Evolutionary conservation across 2,113 vertebrate species (phyloP).

Genomic region (Athene noctua): DNA sequence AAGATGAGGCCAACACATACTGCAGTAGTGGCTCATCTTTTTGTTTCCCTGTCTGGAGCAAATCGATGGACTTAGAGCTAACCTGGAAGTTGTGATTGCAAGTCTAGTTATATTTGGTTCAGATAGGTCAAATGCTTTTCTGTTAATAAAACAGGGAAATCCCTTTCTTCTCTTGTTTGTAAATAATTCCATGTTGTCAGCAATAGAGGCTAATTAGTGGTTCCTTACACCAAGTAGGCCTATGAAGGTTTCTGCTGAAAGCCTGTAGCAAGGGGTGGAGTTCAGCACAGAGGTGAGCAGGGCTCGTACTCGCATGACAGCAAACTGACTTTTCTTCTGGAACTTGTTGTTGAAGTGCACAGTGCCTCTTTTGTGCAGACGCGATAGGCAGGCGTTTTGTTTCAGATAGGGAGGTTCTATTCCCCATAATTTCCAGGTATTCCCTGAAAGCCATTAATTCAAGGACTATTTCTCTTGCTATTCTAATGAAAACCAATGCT

Average conservation of each 20-base stretch:
- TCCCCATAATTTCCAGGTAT: background rate
- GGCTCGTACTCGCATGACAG: background rate
- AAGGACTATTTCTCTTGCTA: background rate
- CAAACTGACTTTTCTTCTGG: background rate
- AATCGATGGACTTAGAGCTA: background rate
- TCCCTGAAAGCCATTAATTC: background rate
- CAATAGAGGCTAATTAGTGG: background rate
- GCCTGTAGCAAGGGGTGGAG: fast-evolving
- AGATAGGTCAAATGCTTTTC: conserved; percentile 42
- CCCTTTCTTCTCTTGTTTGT: background rate
- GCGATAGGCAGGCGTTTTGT: background rate
- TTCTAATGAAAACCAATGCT: background rate
- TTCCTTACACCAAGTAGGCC: background rate
- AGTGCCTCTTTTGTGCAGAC: background rate
- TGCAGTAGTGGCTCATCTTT: too few relatives aligned
- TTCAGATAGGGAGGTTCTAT: background rate
- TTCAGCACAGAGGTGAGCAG: background rate
- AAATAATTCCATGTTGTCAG: background rate
- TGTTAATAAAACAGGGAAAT: conserved; percentile 23
- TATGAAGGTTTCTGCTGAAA: background rate
- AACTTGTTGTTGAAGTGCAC: background rate
- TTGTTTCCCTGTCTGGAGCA: too few relatives aligned
- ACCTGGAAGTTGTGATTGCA: background rate
- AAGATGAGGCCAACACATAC: too few relatives aligned
- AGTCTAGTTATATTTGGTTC: background rate